Conservation (phyloP, 2,113 vertebrate genomes). For the Mormyrus iriodes region DNA sequence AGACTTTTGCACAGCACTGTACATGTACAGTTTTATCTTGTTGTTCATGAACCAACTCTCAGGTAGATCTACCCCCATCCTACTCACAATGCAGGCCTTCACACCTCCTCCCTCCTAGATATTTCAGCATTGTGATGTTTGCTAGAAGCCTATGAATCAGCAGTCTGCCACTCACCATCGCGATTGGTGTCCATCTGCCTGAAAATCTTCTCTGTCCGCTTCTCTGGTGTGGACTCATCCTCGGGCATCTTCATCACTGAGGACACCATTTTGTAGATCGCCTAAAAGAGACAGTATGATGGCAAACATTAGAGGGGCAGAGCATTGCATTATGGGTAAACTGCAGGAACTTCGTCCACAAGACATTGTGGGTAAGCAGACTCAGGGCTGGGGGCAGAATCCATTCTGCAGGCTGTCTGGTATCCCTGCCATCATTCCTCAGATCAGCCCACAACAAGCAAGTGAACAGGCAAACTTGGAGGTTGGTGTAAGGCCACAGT, state of each 20-base stretch:
- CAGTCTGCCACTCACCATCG: slow-evolving; percentile 69
- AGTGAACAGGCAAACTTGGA: not conserved
- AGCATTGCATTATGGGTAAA: not conserved
- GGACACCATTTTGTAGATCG: slow-evolving; percentile 99
- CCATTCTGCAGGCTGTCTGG: not conserved
- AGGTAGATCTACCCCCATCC: not conserved
- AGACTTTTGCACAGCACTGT: too few species aligned
- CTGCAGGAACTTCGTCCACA: not conserved
- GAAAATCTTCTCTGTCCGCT: slow-evolving; percentile 98
- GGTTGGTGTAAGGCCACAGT: not conserved
- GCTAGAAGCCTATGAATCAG: not conserved
- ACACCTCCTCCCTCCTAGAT: not conserved
- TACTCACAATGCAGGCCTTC: not conserved
- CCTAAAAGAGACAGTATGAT: slow-evolving; percentile 55
- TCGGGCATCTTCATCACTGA: slow-evolving; percentile 99
- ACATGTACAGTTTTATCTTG: not conserved
- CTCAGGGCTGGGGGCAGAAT: not conserved
- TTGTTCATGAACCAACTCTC: not conserved
- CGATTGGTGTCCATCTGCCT: slow-evolving; percentile 97
- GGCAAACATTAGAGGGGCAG: not conserved
- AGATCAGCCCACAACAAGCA: not conserved
- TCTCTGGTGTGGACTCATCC: slow-evolving; percentile 95
- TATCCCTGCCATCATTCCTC: not conserved
- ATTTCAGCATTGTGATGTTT: not conserved
- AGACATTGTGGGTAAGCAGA: not conserved